Percentiles rank a stretch among this genome's conserved stretches.
Evolutionary conservation across 2,113 vertebrate genomes (phyloP).

Genomic region (Pedetes capensis): DNA sequence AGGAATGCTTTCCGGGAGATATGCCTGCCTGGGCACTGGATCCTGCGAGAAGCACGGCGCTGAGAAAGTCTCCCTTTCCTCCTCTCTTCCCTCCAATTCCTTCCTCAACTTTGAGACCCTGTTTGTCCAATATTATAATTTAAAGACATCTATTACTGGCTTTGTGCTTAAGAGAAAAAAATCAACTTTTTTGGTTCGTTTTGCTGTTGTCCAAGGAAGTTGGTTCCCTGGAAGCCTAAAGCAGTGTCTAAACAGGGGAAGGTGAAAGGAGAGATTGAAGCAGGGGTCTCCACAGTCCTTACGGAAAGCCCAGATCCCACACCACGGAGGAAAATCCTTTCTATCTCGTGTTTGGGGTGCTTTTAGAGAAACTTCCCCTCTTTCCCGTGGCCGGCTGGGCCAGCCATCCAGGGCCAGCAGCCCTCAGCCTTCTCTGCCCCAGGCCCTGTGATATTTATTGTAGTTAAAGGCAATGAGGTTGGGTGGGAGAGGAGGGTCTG

Average conservation of each 20-base stretch:
- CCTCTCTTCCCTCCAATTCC: background rate
- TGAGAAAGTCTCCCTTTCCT: background rate
- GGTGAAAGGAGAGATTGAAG: constrained; percentile 39
- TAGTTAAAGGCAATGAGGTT: constrained; percentile 62
- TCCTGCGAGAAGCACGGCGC: constrained; percentile 41
- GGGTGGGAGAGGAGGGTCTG: constrained; percentile 67
- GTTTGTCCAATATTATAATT: constrained; percentile 66
- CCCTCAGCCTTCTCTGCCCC: background rate
- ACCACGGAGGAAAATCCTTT: constrained; percentile 28
- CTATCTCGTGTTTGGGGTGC: constrained; percentile 47
- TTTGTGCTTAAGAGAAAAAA: constrained; percentile 68
- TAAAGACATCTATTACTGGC: constrained; percentile 65
- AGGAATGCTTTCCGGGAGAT: constrained; percentile 31
- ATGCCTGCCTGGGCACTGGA: constrained; percentile 19
- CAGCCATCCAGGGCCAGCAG: constrained; percentile 32
- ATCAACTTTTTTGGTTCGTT: background rate
- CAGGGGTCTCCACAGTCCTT: background rate
- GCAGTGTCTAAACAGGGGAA: constrained; percentile 31
- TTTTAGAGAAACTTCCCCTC: constrained; percentile 46
- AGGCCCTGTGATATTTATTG: constrained; percentile 72
- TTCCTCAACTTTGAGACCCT: constrained; percentile 32
- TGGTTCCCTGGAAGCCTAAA: constrained; percentile 34
- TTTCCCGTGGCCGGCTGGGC: constrained; percentile 11
- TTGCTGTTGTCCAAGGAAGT: constrained; percentile 39
- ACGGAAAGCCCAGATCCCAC: background rate